These are phyloP conservation scores for Coecobrya sp. DNA, from an alignment of 2,888 invertebrate genomes.

Conservation along the genomic window DNA sequence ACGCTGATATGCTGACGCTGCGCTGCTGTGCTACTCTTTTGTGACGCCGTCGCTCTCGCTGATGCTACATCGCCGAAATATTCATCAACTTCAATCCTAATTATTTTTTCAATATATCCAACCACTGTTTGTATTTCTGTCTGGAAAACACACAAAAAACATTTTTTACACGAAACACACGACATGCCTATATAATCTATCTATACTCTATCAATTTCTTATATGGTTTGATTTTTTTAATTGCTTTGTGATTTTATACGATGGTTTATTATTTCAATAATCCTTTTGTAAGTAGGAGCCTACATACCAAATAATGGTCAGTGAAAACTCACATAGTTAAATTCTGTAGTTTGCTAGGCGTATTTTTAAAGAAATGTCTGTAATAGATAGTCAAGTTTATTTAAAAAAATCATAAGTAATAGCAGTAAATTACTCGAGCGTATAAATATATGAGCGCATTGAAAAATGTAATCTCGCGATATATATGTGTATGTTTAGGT, in stretches of 20 bases:
- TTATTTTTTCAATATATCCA: background rate
- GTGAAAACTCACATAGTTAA: constrained; percentile 81
- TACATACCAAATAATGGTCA: constrained; percentile 79
- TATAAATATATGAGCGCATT: too few relatives aligned
- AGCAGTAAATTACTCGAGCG: too few relatives aligned
- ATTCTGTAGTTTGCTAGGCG: constrained; percentile 55
- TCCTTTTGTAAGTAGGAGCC: constrained; percentile 70
- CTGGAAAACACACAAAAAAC: background rate
- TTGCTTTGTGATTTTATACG: constrained; percentile 56
- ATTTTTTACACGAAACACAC: constrained; percentile 23
- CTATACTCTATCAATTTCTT: background rate
- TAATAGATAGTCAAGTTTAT: background rate
- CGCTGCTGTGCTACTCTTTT: constrained; percentile 68
- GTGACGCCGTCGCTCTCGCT: constrained; percentile 66
- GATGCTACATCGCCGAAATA: constrained; percentile 54
- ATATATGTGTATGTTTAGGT: constrained; percentile 21
- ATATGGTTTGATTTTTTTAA: constrained; percentile 9
- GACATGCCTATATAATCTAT: too few relatives aligned
- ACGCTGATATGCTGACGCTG: constrained; percentile 71
- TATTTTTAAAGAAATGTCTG: background rate
- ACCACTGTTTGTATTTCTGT: background rate
- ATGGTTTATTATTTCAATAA: background rate
- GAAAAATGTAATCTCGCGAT: too few relatives aligned
- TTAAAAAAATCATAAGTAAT: too few relatives aligned
- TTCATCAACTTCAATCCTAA: constrained; percentile 26